Evolutionary conservation across 2,888 invertebrate genomes (phyloP).

Genomic region (Amorpha juglandis): DNA sequence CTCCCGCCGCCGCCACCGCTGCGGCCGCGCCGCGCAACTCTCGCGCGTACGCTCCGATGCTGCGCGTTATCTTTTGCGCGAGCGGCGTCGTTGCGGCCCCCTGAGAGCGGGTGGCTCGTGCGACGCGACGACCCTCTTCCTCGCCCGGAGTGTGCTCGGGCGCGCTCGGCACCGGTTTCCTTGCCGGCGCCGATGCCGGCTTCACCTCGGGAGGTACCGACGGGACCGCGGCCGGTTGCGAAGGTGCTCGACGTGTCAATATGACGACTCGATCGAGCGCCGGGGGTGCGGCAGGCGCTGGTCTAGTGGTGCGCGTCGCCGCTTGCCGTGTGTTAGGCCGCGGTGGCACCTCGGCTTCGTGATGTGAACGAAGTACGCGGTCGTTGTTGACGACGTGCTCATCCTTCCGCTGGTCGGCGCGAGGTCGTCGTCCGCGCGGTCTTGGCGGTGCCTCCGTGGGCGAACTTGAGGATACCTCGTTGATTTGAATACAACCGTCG

Average conservation of each 20-base stretch:
- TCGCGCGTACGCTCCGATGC: conserved; percentile 56
- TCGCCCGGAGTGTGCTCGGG: conserved; percentile 40
- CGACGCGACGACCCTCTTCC: conserved; percentile 41
- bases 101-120: conserved; percentile 54
- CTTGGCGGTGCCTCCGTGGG: conserved; percentile 72
- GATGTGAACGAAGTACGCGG: conserved; percentile 77
- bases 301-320: conserved; percentile 46
- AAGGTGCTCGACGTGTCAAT: conserved; percentile 58
- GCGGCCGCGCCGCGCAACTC: conserved; percentile 55
- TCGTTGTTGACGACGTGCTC: conserved; percentile 53
- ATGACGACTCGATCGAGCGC: conserved; percentile 66
- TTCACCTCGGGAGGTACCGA: conserved; percentile 32
- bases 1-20: conserved; percentile 48
- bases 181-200: conserved; percentile 32
- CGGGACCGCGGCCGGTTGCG: conserved; percentile 37
- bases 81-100: conserved; percentile 48
- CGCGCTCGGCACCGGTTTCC: conserved; percentile 40
- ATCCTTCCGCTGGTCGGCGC: conserved; percentile 50
- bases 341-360: conserved; percentile 58
- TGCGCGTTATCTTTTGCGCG: conserved; percentile 56
- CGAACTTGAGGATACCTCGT: conserved; percentile 87
- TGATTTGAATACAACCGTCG: conserved; percentile 85
- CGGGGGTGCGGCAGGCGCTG: conserved; percentile 40
- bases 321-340: conserved; percentile 62
- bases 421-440: conserved; percentile 57